Evolutionary conservation across 2,113 vertebrate species (phyloP).

Genomic region (Hoplias malabaricus): DNA sequence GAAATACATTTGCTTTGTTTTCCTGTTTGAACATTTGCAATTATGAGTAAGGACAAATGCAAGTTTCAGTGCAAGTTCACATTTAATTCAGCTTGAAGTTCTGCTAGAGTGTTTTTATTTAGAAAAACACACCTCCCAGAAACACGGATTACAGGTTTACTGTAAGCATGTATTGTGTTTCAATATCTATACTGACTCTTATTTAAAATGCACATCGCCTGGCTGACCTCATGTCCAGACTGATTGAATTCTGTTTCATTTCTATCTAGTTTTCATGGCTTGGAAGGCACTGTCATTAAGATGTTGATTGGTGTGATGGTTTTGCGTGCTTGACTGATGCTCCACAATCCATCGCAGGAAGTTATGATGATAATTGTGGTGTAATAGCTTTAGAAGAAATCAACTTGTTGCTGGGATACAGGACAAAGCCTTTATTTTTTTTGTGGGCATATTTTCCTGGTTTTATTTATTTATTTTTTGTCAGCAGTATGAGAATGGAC

Average conservation of each 20-base stretch:
- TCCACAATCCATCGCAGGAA: not conserved
- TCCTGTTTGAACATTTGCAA: no score
- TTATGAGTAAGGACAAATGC: no score
- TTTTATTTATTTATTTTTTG: not conserved
- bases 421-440: not conserved
- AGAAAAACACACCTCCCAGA: not conserved
- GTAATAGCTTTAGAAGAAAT: not conserved
- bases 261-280: not conserved
- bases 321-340: not conserved
- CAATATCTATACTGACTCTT: not conserved
- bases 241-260: constrained; percentile 10
- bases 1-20: not conserved
- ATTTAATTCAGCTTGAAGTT: no score
- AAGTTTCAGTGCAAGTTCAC: no score
- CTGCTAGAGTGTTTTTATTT: not conserved
- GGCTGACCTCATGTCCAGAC: constrained; percentile 1
- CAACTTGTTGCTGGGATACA: not conserved
- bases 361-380: constrained; percentile 12
- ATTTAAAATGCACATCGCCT: constrained; percentile 10
- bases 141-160: not conserved
- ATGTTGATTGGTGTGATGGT: constrained; percentile 2
- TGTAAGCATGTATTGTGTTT: not conserved
- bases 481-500: not conserved
- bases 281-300: not conserved
- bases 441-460: not conserved